These are phyloP conservation scores for Oxyura jamaicensis DNA, from an alignment of 2,113 vertebrate species.

Conservation along the genomic window DNA sequence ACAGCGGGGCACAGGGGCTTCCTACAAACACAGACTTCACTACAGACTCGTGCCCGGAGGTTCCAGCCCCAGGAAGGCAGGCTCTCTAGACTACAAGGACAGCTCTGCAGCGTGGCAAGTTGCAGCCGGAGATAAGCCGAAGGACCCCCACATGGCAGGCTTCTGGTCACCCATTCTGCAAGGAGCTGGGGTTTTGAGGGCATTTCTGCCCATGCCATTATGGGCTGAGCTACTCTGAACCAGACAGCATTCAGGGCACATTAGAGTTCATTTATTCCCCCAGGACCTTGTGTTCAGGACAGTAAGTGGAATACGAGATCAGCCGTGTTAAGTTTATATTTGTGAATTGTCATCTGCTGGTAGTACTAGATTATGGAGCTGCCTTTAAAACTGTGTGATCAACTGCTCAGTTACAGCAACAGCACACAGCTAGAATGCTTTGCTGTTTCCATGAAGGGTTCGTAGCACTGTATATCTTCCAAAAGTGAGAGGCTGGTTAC, in stretches of 20 bases:
- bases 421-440: background rate
- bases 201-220: background rate
- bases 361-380: background rate
- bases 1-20: background rate
- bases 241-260: background rate
- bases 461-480: background rate
- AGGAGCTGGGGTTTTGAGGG: background rate
- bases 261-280: background rate
- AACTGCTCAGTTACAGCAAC: background rate
- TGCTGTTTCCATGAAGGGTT: background rate
- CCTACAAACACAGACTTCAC: background rate
- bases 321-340: background rate
- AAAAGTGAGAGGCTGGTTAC: background rate
- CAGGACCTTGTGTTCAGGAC: background rate
- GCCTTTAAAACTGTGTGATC: background rate
- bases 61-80: background rate
- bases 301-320: background rate
- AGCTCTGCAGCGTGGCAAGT: background rate
- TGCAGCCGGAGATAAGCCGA: background rate
- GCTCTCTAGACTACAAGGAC: background rate
- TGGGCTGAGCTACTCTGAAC: background rate
- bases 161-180: background rate
- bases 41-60: background rate
- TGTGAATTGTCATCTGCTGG: background rate
- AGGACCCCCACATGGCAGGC: background rate